Evolutionary conservation across 2,888 invertebrate genomes (phyloP).

Genomic region (Xanthia togata): DNA sequence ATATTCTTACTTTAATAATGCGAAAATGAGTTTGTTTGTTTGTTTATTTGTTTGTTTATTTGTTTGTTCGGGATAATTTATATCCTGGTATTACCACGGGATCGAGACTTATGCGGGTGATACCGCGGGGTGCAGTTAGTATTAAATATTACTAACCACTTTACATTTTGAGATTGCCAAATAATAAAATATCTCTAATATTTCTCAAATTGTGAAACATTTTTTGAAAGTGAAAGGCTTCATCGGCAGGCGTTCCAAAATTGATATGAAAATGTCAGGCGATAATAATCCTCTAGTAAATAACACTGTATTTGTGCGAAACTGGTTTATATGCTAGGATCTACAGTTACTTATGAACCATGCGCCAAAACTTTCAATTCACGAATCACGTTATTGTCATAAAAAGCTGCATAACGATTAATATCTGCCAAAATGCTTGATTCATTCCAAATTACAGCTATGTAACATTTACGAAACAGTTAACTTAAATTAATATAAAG

Average conservation of each 20-base stretch:
- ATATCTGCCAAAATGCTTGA: slow-evolving; percentile 11
- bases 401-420: slow-evolving; percentile 11
- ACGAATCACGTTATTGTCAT: slow-evolving; percentile 21
- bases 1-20: too few relatives aligned
- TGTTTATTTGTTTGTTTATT: too few relatives aligned
- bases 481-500: background rate
- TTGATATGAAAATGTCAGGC: slow-evolving; percentile 19
- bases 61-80: too few relatives aligned
- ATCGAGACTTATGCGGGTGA: too few relatives aligned
- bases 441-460: slow-evolving; percentile 20
- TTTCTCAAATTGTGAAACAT: background rate
- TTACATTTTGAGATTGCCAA: slow-evolving; percentile 5
- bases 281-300: slow-evolving; percentile 22
- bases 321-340: slow-evolving; percentile 22
- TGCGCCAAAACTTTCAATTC: slow-evolving; percentile 43
- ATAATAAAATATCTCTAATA: background rate
- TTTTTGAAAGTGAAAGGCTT: slow-evolving; percentile 11
- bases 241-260: background rate
- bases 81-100: too few relatives aligned
- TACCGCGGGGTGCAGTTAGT: too few relatives aligned
- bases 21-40: too few relatives aligned
- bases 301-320: slow-evolving; percentile 14
- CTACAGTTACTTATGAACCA: slow-evolving; percentile 10
- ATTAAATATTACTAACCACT: background rate
- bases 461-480: slow-evolving; percentile 17